phyloP scores from a whole-genome alignment of 2,113 vertebrate species.

The Cyanoliseus patagonus region DNA sequence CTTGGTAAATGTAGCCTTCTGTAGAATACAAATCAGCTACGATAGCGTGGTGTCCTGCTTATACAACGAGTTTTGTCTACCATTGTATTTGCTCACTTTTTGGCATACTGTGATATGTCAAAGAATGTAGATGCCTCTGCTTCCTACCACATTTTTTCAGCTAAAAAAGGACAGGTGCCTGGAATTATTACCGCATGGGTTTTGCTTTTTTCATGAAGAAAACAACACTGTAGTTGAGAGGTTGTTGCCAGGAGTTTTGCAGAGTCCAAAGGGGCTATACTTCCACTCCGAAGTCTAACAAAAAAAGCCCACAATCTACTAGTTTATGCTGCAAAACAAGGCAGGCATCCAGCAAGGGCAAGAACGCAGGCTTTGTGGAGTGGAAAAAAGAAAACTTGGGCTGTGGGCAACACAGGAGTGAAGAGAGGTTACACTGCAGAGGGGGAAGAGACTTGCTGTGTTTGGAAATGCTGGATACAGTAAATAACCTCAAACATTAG shows the following conservation, averaged over 20 bases:
- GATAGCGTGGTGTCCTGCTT: neutral
- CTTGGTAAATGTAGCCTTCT: neutral
- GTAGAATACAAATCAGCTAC: neutral
- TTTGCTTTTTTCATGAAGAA: neutral
- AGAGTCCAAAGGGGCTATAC: neutral
- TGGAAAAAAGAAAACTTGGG: neutral
- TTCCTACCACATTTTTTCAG: neutral
- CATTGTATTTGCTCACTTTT: neutral
- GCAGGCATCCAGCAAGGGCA: neutral
- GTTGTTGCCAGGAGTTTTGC: neutral
- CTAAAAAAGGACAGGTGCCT: neutral
- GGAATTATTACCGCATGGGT: neutral
- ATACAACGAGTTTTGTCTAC: neutral
- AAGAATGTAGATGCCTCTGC: neutral
- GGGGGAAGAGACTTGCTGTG: neutral
- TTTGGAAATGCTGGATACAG: neutral
- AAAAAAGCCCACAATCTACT: fast-evolving
- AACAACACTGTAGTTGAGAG: neutral
- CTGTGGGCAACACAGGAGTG: neutral
- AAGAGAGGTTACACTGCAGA: neutral
- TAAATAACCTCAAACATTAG: neutral
- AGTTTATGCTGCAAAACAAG: neutral
- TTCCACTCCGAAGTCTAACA: neutral
- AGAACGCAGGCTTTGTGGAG: neutral
- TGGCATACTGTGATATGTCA: neutral